Evolutionary conservation across 2,888 invertebrate genomes (phyloP).

Genomic region (Cryptophagus acutangulus): DNA sequence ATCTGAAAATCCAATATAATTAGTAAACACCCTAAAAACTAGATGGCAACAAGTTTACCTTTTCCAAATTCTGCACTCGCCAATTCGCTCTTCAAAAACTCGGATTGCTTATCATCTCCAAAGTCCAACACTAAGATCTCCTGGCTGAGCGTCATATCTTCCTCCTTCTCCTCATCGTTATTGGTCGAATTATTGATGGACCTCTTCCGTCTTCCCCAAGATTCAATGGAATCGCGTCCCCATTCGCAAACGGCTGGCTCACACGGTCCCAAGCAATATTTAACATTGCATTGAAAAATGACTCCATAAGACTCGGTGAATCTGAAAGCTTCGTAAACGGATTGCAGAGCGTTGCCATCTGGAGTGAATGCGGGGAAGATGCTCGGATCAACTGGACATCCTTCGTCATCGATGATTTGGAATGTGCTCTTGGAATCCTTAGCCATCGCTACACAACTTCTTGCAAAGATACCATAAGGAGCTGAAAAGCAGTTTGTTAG

Average conservation of each 20-base stretch:
- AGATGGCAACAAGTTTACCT: slow-evolving; percentile 49
- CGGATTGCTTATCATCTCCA: slow-evolving; percentile 82
- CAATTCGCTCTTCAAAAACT: slow-evolving; percentile 73
- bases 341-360: slow-evolving; percentile 85
- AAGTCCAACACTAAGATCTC: slow-evolving; percentile 91
- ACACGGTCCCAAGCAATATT: slow-evolving; percentile 91
- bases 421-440: slow-evolving; percentile 94
- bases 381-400: slow-evolving; percentile 87
- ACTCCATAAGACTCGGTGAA: slow-evolving; percentile 95
- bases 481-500: slow-evolving; percentile 56
- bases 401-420: slow-evolving; percentile 93
- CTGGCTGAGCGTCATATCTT: slow-evolving; percentile 90
- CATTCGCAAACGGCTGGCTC: slow-evolving; percentile 90
- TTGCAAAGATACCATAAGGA: slow-evolving; percentile 91
- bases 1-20: slow-evolving; percentile 54
- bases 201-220: slow-evolving; percentile 87
- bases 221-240: slow-evolving; percentile 85
- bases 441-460: slow-evolving; percentile 95
- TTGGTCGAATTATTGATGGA: slow-evolving; percentile 59
- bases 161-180: slow-evolving; percentile 63
- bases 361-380: slow-evolving; percentile 91
- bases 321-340: slow-evolving; percentile 89
- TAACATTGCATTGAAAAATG: slow-evolving; percentile 95
- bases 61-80: slow-evolving; percentile 69
- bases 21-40: not conserved